Evolutionary conservation across 2,888 invertebrate genomes (phyloP).

Genomic region (Trachelus iudaicus): DNA sequence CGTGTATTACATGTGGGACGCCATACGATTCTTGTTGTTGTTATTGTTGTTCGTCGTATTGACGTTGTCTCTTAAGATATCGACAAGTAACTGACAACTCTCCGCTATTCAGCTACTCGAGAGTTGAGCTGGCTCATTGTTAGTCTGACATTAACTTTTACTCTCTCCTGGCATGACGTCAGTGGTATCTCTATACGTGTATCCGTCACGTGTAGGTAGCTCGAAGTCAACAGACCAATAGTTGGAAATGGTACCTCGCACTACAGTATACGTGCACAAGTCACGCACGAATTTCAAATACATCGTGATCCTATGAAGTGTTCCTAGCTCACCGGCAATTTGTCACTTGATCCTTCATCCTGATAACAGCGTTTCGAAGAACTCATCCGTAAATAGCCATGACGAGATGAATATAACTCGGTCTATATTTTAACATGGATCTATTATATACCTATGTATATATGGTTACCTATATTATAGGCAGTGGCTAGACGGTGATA

Average conservation of each 20-base stretch:
- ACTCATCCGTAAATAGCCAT: background rate
- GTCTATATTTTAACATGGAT: background rate
- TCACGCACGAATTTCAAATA: background rate
- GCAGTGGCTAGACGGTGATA: background rate
- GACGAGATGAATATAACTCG: background rate
- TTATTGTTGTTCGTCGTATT: background rate
- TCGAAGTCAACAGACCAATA: background rate
- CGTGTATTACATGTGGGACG: background rate
- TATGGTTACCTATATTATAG: background rate
- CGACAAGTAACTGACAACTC: background rate
- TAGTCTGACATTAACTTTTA: slow-evolving; percentile 39
- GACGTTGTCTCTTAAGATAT: background rate
- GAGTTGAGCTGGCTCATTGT: slow-evolving; percentile 5
- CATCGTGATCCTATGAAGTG: background rate
- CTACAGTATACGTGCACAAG: background rate
- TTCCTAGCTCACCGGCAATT: background rate
- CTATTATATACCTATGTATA: background rate
- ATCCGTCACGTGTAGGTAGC: slow-evolving; percentile 2
- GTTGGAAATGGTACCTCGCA: background rate
- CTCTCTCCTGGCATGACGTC: slow-evolving; percentile 34
- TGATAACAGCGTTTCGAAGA: background rate
- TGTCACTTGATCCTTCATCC: background rate
- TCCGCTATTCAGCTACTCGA: background rate
- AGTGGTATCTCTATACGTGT: background rate
- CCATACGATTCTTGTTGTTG: background rate